phyloP scores from a whole-genome alignment of 2,888 invertebrate genomes.

The Eupelmus urozonus region DNA sequence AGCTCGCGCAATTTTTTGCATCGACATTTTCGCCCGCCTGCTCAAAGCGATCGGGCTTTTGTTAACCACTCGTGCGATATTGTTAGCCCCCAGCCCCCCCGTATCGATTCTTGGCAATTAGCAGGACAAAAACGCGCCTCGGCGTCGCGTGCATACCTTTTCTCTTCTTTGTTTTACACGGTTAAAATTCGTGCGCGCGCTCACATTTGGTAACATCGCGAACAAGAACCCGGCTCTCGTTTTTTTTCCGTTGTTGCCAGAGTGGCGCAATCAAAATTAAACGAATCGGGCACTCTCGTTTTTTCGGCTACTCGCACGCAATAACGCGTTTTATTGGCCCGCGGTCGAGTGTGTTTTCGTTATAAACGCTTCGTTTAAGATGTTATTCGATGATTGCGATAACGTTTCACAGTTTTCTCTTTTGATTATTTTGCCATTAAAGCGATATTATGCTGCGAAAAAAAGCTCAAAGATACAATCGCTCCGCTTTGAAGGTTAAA shows the following conservation, averaged over 20 bases:
- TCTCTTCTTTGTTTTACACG: slow-evolving; percentile 15
- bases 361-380: neutral
- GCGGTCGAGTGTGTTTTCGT: neutral
- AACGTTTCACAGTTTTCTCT: too few relatives aligned
- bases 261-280: slow-evolving; percentile 32
- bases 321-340: slow-evolving; percentile 9
- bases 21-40: slow-evolving; percentile 49
- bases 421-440: too few relatives aligned
- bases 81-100: slow-evolving; percentile 48
- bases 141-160: neutral
- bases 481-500: too few relatives aligned
- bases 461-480: too few relatives aligned
- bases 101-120: slow-evolving; percentile 58
- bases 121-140: slow-evolving; percentile 17
- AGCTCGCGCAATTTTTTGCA: slow-evolving; percentile 60
- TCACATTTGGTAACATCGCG: too few relatives aligned
- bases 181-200: neutral
- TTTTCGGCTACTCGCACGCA: neutral
- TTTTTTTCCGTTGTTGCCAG: too few relatives aligned
- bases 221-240: too few relatives aligned
- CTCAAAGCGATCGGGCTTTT: slow-evolving; percentile 65
- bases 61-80: slow-evolving; percentile 60
- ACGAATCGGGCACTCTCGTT: neutral
- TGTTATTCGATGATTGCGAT: neutral
- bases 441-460: too few relatives aligned